Conservation (phyloP, 2,797 vertebrate species). For the Antrozous pallidus region DNA sequence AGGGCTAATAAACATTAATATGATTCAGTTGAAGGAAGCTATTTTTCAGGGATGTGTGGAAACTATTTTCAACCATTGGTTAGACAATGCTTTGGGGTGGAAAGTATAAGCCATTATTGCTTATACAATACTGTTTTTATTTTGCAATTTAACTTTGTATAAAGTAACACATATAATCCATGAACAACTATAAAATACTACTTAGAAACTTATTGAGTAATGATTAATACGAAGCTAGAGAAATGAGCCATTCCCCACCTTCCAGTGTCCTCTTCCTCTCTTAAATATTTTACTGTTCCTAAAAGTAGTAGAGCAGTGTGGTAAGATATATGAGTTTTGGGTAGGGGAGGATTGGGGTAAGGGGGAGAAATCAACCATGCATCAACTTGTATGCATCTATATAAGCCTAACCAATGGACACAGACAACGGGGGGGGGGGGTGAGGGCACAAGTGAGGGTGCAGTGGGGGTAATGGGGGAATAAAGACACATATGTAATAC, state of each 20-base stretch:
- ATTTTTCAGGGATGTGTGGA: conserved; percentile 55
- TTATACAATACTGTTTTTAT: conserved; percentile 26
- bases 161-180: conserved; percentile 2
- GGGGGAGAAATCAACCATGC: too few species aligned
- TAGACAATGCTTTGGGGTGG: conserved; percentile 41
- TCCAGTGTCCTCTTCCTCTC: background rate
- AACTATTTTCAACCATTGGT: conserved; percentile 46
- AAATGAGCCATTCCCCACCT: background rate
- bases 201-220: background rate
- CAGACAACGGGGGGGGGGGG: too few species aligned
- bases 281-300: background rate
- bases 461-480: too few species aligned
- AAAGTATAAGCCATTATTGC: conserved; percentile 47
- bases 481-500: too few species aligned
- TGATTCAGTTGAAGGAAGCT: conserved; percentile 51
- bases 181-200: conserved; percentile 6
- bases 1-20: conserved; percentile 65
- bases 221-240: background rate
- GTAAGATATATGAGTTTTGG: background rate
- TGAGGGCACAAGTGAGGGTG: too few species aligned
- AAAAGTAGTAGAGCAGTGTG: background rate
- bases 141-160: conserved; percentile 67
- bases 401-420: too few species aligned
- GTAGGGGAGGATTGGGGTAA: too few species aligned
- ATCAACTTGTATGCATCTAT: too few species aligned